Evolutionary conservation across 2,113 vertebrate genomes (phyloP).

Genomic region (Empidonax alnorum): DNA sequence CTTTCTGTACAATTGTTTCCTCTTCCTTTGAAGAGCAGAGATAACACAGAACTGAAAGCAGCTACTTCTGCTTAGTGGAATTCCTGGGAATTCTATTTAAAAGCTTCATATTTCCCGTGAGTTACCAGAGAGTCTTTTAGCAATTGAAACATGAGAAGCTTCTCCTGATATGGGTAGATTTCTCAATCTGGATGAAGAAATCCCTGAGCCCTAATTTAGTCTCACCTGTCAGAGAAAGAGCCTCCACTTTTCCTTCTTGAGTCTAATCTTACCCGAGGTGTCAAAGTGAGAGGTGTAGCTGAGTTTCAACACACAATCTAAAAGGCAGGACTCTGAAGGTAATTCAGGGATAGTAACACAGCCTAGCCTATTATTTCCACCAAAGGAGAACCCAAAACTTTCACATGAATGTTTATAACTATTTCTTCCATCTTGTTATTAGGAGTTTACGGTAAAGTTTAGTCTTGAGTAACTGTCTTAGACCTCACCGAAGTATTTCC

Average conservation of each 20-base stretch:
- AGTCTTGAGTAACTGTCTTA: neutral
- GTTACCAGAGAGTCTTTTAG: neutral
- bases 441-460: neutral
- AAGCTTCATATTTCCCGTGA: neutral
- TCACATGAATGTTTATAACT: neutral
- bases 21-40: neutral
- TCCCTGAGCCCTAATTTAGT: neutral
- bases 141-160: neutral
- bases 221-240: neutral
- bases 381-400: neutral
- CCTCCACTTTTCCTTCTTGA: neutral
- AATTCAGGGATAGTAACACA: neutral
- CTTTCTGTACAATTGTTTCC: neutral
- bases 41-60: neutral
- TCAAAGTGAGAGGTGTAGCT: neutral
- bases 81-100: neutral
- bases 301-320: neutral
- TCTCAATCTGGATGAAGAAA: neutral
- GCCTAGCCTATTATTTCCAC: neutral
- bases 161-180: neutral
- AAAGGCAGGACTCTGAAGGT: neutral
- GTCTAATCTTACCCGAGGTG: neutral
- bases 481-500: neutral
- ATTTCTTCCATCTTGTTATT: neutral
- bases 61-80: neutral